Base-by-base conservation (phyloP, 2,888 invertebrate genomes). In the Dasypogon diadema region DNA sequence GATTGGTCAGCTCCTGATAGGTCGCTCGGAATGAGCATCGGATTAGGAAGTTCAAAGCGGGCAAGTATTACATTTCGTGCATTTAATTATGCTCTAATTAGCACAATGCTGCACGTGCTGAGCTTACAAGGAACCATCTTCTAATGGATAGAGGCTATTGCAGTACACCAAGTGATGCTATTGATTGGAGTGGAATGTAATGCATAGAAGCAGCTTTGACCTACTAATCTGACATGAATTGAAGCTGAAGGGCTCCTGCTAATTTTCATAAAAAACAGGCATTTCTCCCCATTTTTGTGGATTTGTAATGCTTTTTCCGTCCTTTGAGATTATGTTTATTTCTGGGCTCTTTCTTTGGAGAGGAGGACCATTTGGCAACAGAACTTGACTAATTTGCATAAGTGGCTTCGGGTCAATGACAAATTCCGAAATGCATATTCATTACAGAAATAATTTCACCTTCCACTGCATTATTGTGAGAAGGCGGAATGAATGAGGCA, bases 81-180 rank as follows among this genome's bases (percentile, higher is more conserved):
- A 46, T 65, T 65, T 65, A 65, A 65, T 65, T 48, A 65, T 24
- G 65, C 65, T 18, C 65, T 16, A 65, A 65, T 65, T 65, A 26
- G 46, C 48, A 24, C 16, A 2, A 16, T 5, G 48, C n/a, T 24
- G 16, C n/a, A 46, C 22, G 22, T 46, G 48, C 21, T 34, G 21
- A 10, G 24, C 48, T 51, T 51, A 21, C 2, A 65, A 65, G 48
- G 14, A 65, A 14, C 46, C 65, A 65, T 46, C 65, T 46, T 24
- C 1, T 51, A 51, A 51, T 51, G 16, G 42, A 30, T 6, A 30
- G 6, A 12, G 42, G 2, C n/a, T 42, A n/a, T n/a, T 12, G 2
- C 2, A 42, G 42, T n/a, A 42, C n/a, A 6, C 0, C 10, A 12
- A 42, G 42, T 12, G 2, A 2, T 12, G n/a, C 12, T 42, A 42